Percentiles rank a stretch among this genome's conserved stretches.
phyloP scores from a whole-genome alignment of 2,113 vertebrate genomes.

The Symphodus melops region DNA sequence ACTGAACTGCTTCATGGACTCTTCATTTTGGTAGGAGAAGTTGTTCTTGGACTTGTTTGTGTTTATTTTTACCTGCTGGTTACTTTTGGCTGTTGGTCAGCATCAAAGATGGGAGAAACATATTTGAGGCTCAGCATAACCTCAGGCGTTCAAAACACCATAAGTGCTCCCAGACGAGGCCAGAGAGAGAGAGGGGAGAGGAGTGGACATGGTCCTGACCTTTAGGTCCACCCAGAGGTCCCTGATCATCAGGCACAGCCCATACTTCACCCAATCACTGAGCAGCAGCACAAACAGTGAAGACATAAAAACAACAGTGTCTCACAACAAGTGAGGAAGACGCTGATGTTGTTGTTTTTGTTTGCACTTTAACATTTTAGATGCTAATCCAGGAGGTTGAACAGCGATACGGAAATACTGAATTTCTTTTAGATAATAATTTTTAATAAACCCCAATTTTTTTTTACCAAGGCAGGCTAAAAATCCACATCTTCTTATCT shows the following conservation, averaged over 20 bases:
- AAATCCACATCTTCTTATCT: too few relatives aligned
- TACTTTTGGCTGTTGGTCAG: slow-evolving; percentile 36
- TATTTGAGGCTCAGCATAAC: slow-evolving; percentile 28
- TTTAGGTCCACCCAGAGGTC: slow-evolving; percentile 40
- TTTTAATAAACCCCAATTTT: neutral
- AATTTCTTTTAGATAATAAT: too few relatives aligned
- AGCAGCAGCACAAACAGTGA: slow-evolving; percentile 5
- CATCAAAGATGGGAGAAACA: slow-evolving; percentile 54
- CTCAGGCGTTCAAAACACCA: slow-evolving; percentile 58
- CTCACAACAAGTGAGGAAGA: slow-evolving; percentile 5
- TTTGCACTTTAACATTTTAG: neutral
- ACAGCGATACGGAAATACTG: neutral
- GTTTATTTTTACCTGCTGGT: slow-evolving; percentile 44
- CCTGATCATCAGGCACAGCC: slow-evolving; percentile 47
- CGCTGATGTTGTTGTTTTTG: neutral
- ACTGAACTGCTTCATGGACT: neutral
- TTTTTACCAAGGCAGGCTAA: too few relatives aligned
- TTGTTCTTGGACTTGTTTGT: slow-evolving; percentile 32
- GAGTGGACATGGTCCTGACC: slow-evolving; percentile 7
- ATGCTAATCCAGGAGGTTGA: neutral
- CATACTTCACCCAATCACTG: slow-evolving; percentile 45
- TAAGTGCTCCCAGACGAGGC: slow-evolving; percentile 30
- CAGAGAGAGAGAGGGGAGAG: slow-evolving; percentile 5
- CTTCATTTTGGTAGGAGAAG: slow-evolving; percentile 1
- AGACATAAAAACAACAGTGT: slow-evolving; percentile 4